Conservation (phyloP, 2,797 vertebrate genomes). For the Tragopan temminckii region DNA sequence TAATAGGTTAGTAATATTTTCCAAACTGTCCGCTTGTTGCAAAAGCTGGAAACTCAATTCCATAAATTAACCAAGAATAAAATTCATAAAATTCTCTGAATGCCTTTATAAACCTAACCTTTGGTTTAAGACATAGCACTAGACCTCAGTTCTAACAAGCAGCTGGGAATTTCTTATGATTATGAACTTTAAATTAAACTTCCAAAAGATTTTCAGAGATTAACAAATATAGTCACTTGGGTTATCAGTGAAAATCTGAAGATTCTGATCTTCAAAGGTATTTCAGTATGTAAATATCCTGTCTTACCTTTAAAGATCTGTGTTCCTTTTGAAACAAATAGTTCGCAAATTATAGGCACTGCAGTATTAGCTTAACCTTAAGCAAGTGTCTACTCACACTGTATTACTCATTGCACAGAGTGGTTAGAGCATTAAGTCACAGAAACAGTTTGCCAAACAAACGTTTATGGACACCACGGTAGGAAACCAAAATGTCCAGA, state of each 20-base stretch:
- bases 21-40: neutral
- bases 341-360: neutral
- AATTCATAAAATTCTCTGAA: neutral
- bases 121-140: neutral
- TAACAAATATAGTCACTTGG: neutral
- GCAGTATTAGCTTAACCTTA: rapidly evolving
- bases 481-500: neutral
- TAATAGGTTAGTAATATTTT: neutral
- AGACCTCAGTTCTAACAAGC: neutral
- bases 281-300: neutral
- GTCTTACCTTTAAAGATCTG: neutral
- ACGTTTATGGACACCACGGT: neutral
- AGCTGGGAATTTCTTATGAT: neutral
- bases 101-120: neutral
- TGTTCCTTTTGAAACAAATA: neutral
- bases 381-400: neutral
- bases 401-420: neutral
- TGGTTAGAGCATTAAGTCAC: neutral
- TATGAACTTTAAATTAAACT: neutral
- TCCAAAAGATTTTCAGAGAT: neutral
- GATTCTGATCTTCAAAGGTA: neutral
- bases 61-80: neutral
- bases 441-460: neutral
- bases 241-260: neutral
- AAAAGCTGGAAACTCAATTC: neutral